A percentile compares a stretch with the other conserved stretches of the same genome.
These are phyloP conservation scores for Cardinalis cardinalis DNA, from an alignment of 2,113 vertebrate species.

Conservation along the genomic window DNA sequence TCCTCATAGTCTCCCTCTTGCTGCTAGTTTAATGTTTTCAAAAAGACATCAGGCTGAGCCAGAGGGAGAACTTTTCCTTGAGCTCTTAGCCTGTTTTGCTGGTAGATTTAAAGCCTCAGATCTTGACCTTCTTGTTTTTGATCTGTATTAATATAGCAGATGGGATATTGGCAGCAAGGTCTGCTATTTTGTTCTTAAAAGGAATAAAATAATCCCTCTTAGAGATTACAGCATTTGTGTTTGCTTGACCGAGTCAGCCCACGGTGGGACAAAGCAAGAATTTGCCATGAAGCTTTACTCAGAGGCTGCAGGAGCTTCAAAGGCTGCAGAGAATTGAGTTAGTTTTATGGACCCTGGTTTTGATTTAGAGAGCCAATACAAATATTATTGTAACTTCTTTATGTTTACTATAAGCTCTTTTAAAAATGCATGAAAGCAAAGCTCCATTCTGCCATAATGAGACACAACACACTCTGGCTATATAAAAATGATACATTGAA, in stretches of 20 bases:
- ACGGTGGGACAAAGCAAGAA: neutral
- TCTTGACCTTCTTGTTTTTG: neutral
- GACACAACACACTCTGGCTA: neutral
- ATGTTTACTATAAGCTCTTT: constrained; percentile 37
- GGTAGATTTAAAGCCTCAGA: neutral
- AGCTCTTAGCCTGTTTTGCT: neutral
- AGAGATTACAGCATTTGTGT: neutral
- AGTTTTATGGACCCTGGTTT: constrained; percentile 62
- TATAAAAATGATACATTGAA: constrained; percentile 55
- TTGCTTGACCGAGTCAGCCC: neutral
- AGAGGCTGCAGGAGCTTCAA: constrained; percentile 39
- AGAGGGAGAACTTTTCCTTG: neutral
- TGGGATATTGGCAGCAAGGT: neutral
- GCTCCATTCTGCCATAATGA: neutral
- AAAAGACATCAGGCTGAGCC: neutral
- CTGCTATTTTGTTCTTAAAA: neutral
- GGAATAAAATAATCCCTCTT: neutral
- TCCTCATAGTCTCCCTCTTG: neutral
- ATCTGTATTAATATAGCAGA: neutral
- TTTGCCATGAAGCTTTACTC: constrained; percentile 21
- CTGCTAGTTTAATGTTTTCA: neutral
- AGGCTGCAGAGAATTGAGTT: constrained; percentile 39
- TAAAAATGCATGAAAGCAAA: constrained; percentile 63
- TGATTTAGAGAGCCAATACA: constrained; percentile 70
- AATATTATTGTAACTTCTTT: constrained; percentile 38